Percentiles rank a stretch among this genome's conserved stretches.
phyloP scores from a whole-genome alignment of 2,797 vertebrate species.

The Trachurus trachurus region DNA sequence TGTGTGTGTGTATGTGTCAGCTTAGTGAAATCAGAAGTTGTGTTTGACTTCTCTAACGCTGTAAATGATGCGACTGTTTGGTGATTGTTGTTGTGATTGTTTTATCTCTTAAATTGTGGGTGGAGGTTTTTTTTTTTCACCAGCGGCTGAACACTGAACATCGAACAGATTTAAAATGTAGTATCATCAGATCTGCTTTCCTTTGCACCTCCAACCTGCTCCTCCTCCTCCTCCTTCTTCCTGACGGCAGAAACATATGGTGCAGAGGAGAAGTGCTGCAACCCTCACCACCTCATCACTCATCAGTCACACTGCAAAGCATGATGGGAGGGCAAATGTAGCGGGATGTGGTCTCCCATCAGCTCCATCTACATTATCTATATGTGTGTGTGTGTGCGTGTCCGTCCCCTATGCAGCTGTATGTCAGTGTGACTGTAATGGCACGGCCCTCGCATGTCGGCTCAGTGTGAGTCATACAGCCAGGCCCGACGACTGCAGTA shows the following conservation, averaged over 20 bases:
- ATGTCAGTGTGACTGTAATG: conserved; percentile 42
- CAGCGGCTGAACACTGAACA: not conserved
- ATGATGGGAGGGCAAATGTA: conserved; percentile 66
- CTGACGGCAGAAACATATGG: conserved; percentile 45
- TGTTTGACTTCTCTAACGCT: not conserved
- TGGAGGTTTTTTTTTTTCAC: not conserved
- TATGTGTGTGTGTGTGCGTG: not conserved
- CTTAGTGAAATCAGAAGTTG: not conserved
- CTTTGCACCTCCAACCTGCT: not conserved
- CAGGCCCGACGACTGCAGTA: conserved; percentile 5
- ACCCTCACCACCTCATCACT: conserved; percentile 44
- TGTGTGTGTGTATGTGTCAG: not conserved
- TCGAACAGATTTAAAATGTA: not conserved
- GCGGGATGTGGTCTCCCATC: conserved; percentile 48
- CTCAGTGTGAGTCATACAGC: conserved; percentile 56
- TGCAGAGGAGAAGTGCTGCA: conserved; percentile 37
- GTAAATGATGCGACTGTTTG: no score
- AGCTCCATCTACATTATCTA: conserved; percentile 20
- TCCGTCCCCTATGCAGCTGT: conserved; percentile 15
- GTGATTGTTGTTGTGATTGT: not conserved
- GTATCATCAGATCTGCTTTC: not conserved
- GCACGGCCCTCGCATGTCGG: conserved; percentile 31
- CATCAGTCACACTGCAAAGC: conserved; percentile 76
- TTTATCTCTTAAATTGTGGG: not conserved
- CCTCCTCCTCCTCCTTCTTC: not conserved